Evolutionary conservation across 1,140 invertebrate genomes (phyloP), one percentile per base, ranked within the genome.

Genomic region (Myzus persicae): DNA sequence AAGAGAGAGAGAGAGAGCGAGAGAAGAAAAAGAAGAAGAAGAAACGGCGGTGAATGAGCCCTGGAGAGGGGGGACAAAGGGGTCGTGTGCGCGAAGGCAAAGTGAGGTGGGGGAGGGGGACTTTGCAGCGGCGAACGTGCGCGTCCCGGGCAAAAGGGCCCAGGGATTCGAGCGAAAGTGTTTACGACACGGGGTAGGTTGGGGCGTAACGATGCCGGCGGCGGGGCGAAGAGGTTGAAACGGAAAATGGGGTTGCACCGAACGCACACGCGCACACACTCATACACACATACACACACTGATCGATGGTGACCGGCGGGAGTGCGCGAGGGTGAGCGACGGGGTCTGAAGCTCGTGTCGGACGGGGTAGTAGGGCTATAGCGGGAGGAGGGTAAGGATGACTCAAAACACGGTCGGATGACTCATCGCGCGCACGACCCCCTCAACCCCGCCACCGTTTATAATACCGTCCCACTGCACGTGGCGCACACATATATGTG

Each of bases 91-190:
- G 2, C 36, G 84, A 88, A 6, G 42, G 84, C 26, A 38, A 40
- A 1, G 48, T 67, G 48, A 2, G 36, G 31, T 0, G 40, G n/a
- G 42, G 90, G 44, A 1, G 40, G 46, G 36, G 81, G 18, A 38
- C 84, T 93, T 93, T 93, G 91, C 91, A 93, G 81, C 91, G 91
- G 38, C 36, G 81, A 93, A 93, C 48, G 91, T 85, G 81, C 91
- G 81, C 91, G 91, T 93, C 91, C 91, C 91, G 91, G 91, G 91
- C 76, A 93, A 93, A 93, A 40, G 91, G 91, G 76, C 91, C 48
- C 91, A 76, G 93, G 93, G 93, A 93, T 93, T 90, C 93, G 90
- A 54, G 93, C 88, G 93, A 91, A 90, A 93, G 88, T 93, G 93
- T 90, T 91, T 90, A 91, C 84, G 91, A 93, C 76, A 84, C 54